Conservation (phyloP, 2,113 vertebrate genomes). For the Dasyurus viverrinus region DNA sequence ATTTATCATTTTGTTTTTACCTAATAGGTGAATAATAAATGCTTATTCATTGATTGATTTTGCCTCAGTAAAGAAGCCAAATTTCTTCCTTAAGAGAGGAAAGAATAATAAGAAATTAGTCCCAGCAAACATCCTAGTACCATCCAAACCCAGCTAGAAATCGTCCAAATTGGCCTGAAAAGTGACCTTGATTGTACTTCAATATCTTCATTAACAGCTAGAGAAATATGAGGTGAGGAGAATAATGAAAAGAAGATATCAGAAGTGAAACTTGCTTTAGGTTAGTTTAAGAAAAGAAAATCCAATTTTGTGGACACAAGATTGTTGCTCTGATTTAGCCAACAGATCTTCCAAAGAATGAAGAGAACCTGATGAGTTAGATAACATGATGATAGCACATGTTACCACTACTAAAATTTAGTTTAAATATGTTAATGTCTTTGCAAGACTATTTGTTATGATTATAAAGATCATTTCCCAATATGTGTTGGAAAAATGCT, state of each 20-base stretch:
- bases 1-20: neutral
- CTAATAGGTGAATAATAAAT: neutral
- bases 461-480: constrained; percentile 38
- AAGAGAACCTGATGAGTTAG: neutral
- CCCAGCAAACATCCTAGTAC: neutral
- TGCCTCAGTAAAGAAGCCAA: neutral
- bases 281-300: constrained; percentile 32
- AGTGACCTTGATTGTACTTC: neutral
- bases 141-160: neutral
- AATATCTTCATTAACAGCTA: neutral
- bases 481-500: constrained; percentile 33
- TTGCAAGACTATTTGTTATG: constrained; percentile 17
- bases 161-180: neutral
- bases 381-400: neutral
- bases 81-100: neutral
- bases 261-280: neutral
- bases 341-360: neutral
- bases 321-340: neutral
- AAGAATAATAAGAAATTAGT: neutral
- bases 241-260: constrained; percentile 5
- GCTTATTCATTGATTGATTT: neutral
- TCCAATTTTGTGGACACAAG: constrained; percentile 9
- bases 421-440: neutral
- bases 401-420: neutral
- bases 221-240: neutral